phyloP scores from a whole-genome alignment of 2,113 vertebrate genomes.

The Rhinichthys klamathensis region DNA sequence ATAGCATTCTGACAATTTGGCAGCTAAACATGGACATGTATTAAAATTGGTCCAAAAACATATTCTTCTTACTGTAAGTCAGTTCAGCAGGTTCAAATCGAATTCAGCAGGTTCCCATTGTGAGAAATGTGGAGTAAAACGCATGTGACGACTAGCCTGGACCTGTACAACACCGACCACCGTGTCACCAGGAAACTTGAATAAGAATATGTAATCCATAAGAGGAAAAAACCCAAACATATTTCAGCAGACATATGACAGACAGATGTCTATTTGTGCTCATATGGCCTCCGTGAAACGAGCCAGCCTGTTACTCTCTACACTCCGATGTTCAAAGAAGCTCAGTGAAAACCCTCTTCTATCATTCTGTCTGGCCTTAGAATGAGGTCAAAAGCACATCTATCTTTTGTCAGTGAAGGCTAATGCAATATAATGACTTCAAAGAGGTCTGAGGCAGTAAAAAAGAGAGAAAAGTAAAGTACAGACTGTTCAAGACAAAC shows the following conservation, averaged over 20 bases:
- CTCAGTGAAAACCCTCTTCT: conserved; percentile 26
- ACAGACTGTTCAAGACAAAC: conserved; percentile 2
- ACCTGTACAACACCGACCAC: too few relatives aligned
- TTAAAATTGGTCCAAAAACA: too few relatives aligned
- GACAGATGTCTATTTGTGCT: not conserved
- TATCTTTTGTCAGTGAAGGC: conserved; percentile 27
- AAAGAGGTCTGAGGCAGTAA: conserved; percentile 2
- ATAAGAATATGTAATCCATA: too few relatives aligned
- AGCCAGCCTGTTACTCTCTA: not conserved
- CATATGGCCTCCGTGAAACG: not conserved
- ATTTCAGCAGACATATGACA: not conserved
- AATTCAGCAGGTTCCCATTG: too few relatives aligned
- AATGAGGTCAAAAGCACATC: conserved; percentile 37
- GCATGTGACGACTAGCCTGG: too few relatives aligned
- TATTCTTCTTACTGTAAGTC: too few relatives aligned
- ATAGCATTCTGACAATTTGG: too few relatives aligned
- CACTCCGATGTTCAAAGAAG: conserved; percentile 1
- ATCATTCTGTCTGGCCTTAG: conserved; percentile 15
- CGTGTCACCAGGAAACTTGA: too few relatives aligned
- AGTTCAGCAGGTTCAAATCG: too few relatives aligned
- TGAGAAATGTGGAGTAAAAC: too few relatives aligned
- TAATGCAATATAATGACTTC: conserved; percentile 37
- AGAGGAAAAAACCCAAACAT: too few relatives aligned
- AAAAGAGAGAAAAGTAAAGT: conserved; percentile 15
- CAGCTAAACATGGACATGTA: too few relatives aligned